Conservation (phyloP, 2,113 vertebrate species). For the Entomyzon cyanotis region DNA sequence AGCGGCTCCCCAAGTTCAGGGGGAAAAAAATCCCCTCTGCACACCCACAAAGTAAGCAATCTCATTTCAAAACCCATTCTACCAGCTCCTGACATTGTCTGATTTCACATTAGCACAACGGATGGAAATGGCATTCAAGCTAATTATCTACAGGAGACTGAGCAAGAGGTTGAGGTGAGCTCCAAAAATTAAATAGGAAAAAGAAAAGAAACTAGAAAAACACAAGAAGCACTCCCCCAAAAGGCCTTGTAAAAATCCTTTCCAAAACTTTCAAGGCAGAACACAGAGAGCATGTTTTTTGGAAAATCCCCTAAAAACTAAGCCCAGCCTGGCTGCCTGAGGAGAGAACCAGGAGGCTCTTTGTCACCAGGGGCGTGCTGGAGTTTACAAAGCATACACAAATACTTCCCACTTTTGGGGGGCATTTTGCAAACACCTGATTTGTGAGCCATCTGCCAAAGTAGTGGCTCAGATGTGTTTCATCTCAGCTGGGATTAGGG, state of each 20-base stretch:
- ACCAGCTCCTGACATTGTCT: conserved; percentile 60
- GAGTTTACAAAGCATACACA: conserved; percentile 15
- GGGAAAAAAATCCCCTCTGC: not conserved
- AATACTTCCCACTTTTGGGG: conserved; percentile 23
- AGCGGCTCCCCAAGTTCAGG: not conserved
- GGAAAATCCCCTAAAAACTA: not conserved
- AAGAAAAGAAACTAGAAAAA: not conserved
- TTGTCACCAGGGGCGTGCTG: not conserved
- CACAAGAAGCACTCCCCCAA: not conserved
- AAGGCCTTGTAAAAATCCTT: not conserved
- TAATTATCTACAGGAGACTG: conserved; percentile 62
- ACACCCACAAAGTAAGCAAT: conserved; percentile 51
- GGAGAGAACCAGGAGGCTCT: not conserved
- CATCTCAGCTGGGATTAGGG: conserved; percentile 42
- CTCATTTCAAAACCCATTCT: conserved; percentile 60
- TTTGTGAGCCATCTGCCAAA: conserved; percentile 62
- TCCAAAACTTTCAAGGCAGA: not conserved
- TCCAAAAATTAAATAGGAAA: conserved; percentile 43
- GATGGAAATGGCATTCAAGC: conserved; percentile 60
- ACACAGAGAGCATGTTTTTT: not conserved
- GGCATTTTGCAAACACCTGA: conserved; percentile 54
- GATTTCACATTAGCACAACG: conserved; percentile 62
- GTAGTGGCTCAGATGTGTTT: conserved; percentile 26
- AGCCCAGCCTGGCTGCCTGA: not conserved
- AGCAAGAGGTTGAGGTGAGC: conserved; percentile 55